These are phyloP conservation scores for Melanchra persicariae DNA, from an alignment of 2,888 invertebrate genomes.

Conservation along the genomic window DNA sequence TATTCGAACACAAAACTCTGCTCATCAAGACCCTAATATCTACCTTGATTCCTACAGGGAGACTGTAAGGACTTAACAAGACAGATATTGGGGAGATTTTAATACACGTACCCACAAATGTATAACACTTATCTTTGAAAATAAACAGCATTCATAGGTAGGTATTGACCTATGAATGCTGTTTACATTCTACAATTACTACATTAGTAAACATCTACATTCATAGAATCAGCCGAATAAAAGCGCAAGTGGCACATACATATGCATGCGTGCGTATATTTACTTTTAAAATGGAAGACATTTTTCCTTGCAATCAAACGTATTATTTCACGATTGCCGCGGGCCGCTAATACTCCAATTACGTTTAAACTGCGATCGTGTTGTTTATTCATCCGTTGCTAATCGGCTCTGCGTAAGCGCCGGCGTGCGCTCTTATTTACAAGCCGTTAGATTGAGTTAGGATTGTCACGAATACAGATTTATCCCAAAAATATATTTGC, in stretches of 20 bases:
- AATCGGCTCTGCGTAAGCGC: conserved; percentile 52
- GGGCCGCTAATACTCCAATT: conserved; percentile 60
- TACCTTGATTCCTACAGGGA: too few species aligned
- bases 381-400: conserved; percentile 54
- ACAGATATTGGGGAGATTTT: too few species aligned
- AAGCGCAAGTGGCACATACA: conserved; percentile 50
- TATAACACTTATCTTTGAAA: too few species aligned
- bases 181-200: too few species aligned
- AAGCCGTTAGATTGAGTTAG: conserved; percentile 48
- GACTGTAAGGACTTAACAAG: too few species aligned
- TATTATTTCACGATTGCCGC: conserved; percentile 42
- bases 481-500: neutral
- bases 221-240: conserved; percentile 24
- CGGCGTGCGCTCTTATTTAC: conserved; percentile 38
- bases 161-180: neutral
- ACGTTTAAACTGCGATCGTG: conserved; percentile 55
- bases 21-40: too few species aligned
- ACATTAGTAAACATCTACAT: conserved; percentile 1
- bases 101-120: too few species aligned
- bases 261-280: conserved; percentile 48
- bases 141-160: too few species aligned
- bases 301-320: conserved; percentile 44
- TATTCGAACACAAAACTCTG: too few species aligned
- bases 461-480: conserved; percentile 11
- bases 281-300: conserved; percentile 53